phyloP scores from a whole-genome alignment of 2,113 vertebrate genomes.

The Labeo catla region DNA sequence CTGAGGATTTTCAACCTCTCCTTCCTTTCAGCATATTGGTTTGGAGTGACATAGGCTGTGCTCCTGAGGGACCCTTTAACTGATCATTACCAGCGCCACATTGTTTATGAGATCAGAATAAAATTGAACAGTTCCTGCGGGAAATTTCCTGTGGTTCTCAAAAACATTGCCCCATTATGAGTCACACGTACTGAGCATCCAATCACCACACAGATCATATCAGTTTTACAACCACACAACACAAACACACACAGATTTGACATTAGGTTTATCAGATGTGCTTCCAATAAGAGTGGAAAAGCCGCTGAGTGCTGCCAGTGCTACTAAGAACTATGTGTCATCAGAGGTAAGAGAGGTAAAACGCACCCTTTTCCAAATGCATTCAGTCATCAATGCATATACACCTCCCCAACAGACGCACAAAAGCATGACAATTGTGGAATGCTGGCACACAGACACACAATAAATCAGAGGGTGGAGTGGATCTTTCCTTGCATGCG shows the following conservation, averaged over 20 bases:
- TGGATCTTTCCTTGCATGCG: conserved; percentile 23
- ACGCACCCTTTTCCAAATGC: background rate
- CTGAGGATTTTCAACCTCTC: conserved; percentile 6
- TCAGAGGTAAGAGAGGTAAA: background rate
- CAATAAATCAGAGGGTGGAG: conserved; percentile 42
- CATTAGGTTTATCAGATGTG: conserved; percentile 17
- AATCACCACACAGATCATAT: conserved; percentile 17
- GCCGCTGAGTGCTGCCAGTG: background rate
- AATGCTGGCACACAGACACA: conserved; percentile 51
- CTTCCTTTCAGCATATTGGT: background rate
- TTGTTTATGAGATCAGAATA: conserved; percentile 17
- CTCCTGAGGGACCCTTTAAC: background rate
- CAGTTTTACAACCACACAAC: conserved; percentile 33
- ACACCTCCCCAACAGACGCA: conserved; percentile 15
- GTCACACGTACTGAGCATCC: background rate
- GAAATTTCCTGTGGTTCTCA: conserved; percentile 28
- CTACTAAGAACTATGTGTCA: background rate
- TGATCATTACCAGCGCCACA: conserved; percentile 24
- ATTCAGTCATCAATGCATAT: background rate
- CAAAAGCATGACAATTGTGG: conserved; percentile 46
- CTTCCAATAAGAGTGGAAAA: background rate
- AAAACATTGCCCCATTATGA: background rate
- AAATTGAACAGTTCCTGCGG: background rate
- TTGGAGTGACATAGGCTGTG: background rate
- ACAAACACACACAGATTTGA: background rate